Evolutionary conservation across 2,888 invertebrate species (phyloP).

Genomic region (Amiota minor): DNA sequence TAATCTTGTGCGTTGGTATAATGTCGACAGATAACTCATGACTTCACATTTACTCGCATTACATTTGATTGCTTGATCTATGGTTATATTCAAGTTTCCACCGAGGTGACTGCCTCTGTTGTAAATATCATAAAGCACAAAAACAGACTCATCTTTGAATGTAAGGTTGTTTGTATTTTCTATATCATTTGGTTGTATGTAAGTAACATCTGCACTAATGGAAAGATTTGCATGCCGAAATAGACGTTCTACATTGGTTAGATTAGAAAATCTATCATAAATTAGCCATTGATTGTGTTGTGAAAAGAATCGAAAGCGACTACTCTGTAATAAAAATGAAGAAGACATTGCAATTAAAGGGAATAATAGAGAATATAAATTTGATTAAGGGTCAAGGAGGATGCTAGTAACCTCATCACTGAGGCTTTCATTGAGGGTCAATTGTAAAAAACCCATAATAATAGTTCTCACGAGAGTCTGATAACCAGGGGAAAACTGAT

Average conservation of each 20-base stretch:
- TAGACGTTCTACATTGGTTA: constrained; percentile 43
- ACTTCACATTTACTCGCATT: constrained; percentile 46
- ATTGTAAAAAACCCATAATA: too few species aligned
- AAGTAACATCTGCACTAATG: constrained; percentile 66
- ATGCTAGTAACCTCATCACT: too few species aligned
- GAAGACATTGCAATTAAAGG: not conserved
- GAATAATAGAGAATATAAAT: not conserved
- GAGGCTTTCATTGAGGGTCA: too few species aligned
- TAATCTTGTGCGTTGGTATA: constrained; percentile 53
- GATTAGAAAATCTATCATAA: constrained; percentile 51
- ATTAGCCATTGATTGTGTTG: constrained; percentile 64
- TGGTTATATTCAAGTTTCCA: constrained; percentile 67
- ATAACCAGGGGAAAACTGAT: too few species aligned
- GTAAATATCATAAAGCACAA: constrained; percentile 67
- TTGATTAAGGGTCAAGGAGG: too few species aligned
- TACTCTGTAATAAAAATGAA: constrained; percentile 52
- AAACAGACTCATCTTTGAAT: constrained; percentile 20
- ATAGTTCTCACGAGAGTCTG: too few species aligned
- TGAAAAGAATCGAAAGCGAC: constrained; percentile 53
- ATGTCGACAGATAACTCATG: constrained; percentile 52
- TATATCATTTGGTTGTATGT: constrained; percentile 39
- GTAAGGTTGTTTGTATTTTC: not conserved
- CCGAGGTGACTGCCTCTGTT: constrained; percentile 69
- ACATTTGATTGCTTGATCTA: constrained; percentile 61
- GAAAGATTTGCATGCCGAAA: constrained; percentile 61